Conservation (phyloP, 2,113 vertebrate genomes). For the Anser brachyrhynchus region DNA sequence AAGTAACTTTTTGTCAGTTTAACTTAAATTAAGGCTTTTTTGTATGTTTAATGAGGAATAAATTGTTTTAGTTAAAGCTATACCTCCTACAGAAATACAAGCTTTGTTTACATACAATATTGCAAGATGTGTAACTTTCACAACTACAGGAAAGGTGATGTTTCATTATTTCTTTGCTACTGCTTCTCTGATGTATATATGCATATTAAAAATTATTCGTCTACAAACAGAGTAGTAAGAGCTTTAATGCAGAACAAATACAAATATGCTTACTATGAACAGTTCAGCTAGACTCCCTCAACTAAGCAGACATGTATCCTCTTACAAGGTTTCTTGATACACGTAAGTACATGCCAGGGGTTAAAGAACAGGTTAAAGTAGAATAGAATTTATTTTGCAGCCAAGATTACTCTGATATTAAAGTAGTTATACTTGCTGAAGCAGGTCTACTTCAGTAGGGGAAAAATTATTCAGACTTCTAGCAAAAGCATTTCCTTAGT, state of each 20-base stretch:
- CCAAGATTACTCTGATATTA: not conserved
- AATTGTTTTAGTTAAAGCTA: not conserved
- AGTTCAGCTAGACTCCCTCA: not conserved
- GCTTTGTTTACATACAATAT: not conserved
- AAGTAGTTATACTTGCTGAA: not conserved
- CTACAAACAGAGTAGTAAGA: not conserved
- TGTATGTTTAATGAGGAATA: not conserved
- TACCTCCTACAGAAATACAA: not conserved
- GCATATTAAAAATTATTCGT: not conserved
- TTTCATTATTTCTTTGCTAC: not conserved
- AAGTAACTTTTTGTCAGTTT: not conserved
- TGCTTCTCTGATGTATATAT: not conserved
- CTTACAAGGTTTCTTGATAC: not conserved
- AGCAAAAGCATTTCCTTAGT: not conserved
- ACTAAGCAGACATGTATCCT: not conserved
- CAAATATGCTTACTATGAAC: not conserved
- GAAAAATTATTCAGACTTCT: not conserved
- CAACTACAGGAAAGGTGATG: not conserved
- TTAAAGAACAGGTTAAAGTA: not conserved
- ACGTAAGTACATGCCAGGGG: not conserved
- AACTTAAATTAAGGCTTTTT: not conserved
- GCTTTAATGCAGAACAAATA: not conserved
- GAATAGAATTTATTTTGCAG: not conserved
- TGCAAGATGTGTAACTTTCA: not conserved
- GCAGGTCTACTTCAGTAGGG: not conserved